Evolutionary conservation across 2,888 invertebrate species (phyloP), one percentile per base, ranked within the genome.

Genomic region (Epirrhoe tristata): DNA sequence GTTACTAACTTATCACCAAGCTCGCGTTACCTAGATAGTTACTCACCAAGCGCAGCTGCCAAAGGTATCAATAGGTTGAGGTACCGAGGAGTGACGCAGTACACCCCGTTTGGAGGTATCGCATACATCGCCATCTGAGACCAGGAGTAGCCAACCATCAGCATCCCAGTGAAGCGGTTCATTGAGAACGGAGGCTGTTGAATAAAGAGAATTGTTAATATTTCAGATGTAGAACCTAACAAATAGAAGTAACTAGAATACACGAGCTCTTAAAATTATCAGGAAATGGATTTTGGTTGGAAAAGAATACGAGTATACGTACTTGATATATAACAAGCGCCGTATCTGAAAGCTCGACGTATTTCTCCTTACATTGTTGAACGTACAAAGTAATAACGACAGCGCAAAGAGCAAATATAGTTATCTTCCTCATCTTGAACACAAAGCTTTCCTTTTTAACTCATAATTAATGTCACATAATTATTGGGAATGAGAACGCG

Each of bases 161-260:
- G 93, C 85, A 96, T 96, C 0, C 96, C 97, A 60, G 96, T 94
- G 82, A 97, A 97, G 56, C 98, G 95, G 73, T 96, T 95, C 64
- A 96, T 94, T 0, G 97, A 97, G 86, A 97, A 97, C 53, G 97
- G 96, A n/a, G 98, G 98, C 96, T 97, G 90, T 89, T 71, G n/a
- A n/a, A 51, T 39, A 74, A 79, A 80, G 0, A 50, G 17, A 17
- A 16, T 7, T 6, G 6, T 17, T 6, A 17, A 24, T 0, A 8
- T 16, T 24, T 24, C 24, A 24, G 24, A 2, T 24, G 24, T 24
- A 24, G 24, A 24, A 24, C 1, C 24, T 24, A 24, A 2, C 24
- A 24, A 24, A 24, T 24, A 24, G 24, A 24, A 24, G n/a, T n/a
- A 24, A 24, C 24, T 24, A 3, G 3, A 24, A 24, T 24, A 24